A percentile compares a stretch with the other conserved stretches of the same genome.
These are phyloP conservation scores for Hymenochirus boettgeri DNA, from an alignment of 2,113 vertebrate genomes.

Conservation along the genomic window DNA sequence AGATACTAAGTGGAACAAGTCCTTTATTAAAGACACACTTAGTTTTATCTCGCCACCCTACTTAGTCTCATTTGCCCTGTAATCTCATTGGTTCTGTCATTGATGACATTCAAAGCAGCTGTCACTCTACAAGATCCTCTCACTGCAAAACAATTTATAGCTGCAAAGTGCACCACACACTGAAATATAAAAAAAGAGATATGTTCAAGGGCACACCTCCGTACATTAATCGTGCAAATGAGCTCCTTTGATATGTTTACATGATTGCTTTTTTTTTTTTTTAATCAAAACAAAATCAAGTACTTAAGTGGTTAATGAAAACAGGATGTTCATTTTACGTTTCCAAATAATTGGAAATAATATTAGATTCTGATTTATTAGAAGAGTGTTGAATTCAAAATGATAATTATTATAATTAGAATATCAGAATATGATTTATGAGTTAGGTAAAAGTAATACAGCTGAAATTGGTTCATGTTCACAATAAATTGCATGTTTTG, in stretches of 20 bases:
- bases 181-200: not conserved
- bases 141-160: not conserved
- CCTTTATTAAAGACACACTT: not conserved
- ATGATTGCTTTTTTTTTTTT: not conserved
- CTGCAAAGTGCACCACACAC: not conserved
- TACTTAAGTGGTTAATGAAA: not conserved
- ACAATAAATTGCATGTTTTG: conserved; percentile 3
- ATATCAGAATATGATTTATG: not conserved
- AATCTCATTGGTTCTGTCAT: not conserved
- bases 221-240: not conserved
- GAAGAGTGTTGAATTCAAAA: not conserved
- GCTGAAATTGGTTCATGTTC: not conserved
- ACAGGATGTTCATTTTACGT: not conserved
- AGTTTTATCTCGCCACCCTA: not conserved
- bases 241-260: not conserved
- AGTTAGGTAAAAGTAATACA: not conserved
- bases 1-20: not conserved
- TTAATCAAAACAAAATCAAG: too few species aligned
- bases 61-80: not conserved
- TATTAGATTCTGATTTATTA: not conserved
- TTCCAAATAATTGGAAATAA: not conserved
- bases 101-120: not conserved
- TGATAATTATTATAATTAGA: not conserved
- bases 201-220: not conserved
- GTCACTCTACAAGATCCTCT: not conserved